Evolutionary conservation across 2,797 vertebrate species (phyloP), one percentile per base, ranked within the genome.

Genomic region (Sebastolobus altivelis): DNA sequence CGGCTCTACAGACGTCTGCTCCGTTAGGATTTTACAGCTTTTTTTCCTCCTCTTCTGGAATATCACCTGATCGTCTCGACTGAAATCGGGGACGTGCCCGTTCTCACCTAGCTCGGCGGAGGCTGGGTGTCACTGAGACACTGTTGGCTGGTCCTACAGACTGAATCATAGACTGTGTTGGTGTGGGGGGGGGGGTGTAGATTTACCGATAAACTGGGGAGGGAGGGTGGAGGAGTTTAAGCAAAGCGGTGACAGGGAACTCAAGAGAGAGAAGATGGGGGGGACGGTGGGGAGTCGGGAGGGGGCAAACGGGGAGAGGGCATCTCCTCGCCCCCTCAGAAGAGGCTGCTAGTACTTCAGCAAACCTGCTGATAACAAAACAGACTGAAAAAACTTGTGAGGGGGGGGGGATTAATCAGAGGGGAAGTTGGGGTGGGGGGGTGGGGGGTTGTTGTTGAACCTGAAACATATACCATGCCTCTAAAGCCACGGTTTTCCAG

Each of bases 401-500:
- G 61, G 35, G 54, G 2, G 3, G 22, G 68, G 1, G 3, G 76
- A 62, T 83, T 79, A 68, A 89, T 77, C 43, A 49, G 52, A 74
- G 35, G 69, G 40, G 63, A 75, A 65, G 61, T 71, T 40, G 65
- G 76, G 79, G 75, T 65, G 9, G 31, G 9, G 29, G 77, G 55
- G 49, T 27, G 58, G 43, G 29, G 77, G 55, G 49, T 27, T 54
- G 43, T 59, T 72, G 72, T 72, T 81, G 65, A 81, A 75, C 66
- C 66, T 73, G 77, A 67, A 62, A 72, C 87, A 89, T 92, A 93
- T 89, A 90, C 83, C 49, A 71, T 91, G 91, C 88, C 91, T 87
- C 92, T 82, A 87, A 92, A 88, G 88, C 76, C 81, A 91, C 82
- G 87, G 89, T 87, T 92, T 94, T 89, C 86, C 90, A 92, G 78